Evolutionary conservation across 2,888 invertebrate genomes (phyloP).

Genomic region (Steinernema carpocapsae): DNA sequence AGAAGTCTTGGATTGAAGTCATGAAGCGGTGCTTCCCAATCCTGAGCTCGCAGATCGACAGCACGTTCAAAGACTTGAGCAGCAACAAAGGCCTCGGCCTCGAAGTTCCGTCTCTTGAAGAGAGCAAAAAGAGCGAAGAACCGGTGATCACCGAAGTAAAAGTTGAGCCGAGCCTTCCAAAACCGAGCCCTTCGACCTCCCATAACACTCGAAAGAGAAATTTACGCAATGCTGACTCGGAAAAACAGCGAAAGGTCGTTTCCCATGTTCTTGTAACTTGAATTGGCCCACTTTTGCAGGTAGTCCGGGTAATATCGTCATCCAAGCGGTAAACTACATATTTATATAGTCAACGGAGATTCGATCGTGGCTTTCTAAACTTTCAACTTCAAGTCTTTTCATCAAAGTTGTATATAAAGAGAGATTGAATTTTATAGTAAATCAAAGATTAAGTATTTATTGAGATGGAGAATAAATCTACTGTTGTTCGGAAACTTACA

Average conservation of each 20-base stretch:
- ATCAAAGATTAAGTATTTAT: background rate
- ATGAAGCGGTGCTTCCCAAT: constrained; percentile 27
- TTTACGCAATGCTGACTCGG: background rate
- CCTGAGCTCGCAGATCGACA: constrained; percentile 22
- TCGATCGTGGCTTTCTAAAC: constrained; percentile 33
- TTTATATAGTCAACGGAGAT: constrained; percentile 18
- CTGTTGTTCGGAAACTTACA: background rate
- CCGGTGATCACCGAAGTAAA: background rate
- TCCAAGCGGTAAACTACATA: constrained; percentile 30
- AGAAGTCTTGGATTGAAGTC: constrained; percentile 21
- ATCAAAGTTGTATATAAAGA: constrained; percentile 23
- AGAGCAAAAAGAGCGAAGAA: constrained; percentile 1
- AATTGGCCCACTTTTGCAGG: constrained; percentile 1
- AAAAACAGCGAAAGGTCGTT: constrained; percentile 12
- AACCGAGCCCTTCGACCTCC: background rate
- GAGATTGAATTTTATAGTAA: background rate
- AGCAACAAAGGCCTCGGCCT: background rate
- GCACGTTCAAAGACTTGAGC: constrained; percentile 26
- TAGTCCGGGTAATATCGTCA: constrained; percentile 29
- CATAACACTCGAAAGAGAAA: constrained; percentile 17
- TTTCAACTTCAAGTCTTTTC: constrained; percentile 23
- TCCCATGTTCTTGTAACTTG: background rate
- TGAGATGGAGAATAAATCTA: constrained; percentile 25
- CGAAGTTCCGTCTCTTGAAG: background rate
- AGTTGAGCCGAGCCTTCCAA: background rate